These are phyloP conservation scores for Bombus confusus DNA, from an alignment of 1,140 invertebrate species.

Conservation along the genomic window DNA sequence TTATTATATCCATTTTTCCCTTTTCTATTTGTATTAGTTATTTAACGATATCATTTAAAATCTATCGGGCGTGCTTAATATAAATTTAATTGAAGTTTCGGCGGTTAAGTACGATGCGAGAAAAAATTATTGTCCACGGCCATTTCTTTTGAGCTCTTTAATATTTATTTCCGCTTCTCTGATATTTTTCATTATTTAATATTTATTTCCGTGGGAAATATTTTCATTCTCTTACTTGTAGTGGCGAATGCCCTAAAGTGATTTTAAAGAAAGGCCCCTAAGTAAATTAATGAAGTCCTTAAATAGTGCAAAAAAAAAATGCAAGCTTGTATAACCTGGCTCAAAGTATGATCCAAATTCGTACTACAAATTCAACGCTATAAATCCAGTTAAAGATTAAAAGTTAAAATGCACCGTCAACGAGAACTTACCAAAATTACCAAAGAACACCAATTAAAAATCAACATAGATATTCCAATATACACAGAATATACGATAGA, in stretches of 20 bases:
- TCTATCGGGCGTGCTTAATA: background rate
- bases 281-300: too few species aligned
- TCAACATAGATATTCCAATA: background rate
- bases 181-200: background rate
- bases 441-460: too few species aligned
- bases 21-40: too few species aligned
- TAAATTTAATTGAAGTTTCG: background rate
- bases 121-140: background rate
- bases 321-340: too few species aligned
- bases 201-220: background rate
- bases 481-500: too few species aligned
- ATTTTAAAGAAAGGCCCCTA: accelerated
- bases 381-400: too few species aligned
- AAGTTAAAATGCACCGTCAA: too few species aligned
- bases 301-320: background rate
- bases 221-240: background rate
- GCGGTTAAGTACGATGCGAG: background rate
- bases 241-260: background rate
- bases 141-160: background rate
- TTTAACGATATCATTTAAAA: background rate
- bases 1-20: background rate
- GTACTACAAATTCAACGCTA: too few species aligned
- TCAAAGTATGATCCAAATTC: too few species aligned
- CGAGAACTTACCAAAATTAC: too few species aligned
- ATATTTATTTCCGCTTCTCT: background rate